These are phyloP conservation scores for Brachirus orientalis DNA, from an alignment of 2,113 vertebrate species.

Conservation along the genomic window DNA sequence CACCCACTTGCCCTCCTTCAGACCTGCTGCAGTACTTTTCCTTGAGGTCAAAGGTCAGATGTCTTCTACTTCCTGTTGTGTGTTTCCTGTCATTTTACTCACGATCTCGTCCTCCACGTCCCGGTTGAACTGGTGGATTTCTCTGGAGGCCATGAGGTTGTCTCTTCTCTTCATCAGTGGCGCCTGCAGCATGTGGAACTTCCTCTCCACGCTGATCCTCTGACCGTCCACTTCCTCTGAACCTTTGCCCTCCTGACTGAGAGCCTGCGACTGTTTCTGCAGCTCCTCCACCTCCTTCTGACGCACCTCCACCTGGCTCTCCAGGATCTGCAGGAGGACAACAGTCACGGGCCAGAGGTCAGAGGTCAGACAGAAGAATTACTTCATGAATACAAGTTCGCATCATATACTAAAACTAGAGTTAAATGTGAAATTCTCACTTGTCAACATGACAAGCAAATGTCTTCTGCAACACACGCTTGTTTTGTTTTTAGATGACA, in stretches of 20 bases:
- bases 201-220: conserved; percentile 89
- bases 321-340: conserved; percentile 84
- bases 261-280: conserved; percentile 83
- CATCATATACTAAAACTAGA: no score
- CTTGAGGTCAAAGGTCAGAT: no score
- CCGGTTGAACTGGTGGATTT: conserved; percentile 96
- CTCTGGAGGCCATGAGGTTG: conserved; percentile 92
- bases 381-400: no score
- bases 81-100: conserved; percentile 67
- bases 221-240: conserved; percentile 95
- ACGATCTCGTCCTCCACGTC: conserved; percentile 96
- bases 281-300: conserved; percentile 93
- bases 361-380: no score
- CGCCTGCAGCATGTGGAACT: conserved; percentile 88
- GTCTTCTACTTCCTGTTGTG: background rate
- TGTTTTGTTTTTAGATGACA: no score
- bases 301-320: conserved; percentile 95
- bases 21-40: background rate
- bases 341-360: background rate
- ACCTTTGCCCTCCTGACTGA: conserved; percentile 94
- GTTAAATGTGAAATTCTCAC: no score
- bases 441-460: no score
- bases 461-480: no score
- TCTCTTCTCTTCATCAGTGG: conserved; percentile 90
- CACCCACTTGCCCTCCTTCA: background rate